Base-by-base conservation (phyloP, 1,140 invertebrate species). In the Vollenhovia emeryi region DNA sequence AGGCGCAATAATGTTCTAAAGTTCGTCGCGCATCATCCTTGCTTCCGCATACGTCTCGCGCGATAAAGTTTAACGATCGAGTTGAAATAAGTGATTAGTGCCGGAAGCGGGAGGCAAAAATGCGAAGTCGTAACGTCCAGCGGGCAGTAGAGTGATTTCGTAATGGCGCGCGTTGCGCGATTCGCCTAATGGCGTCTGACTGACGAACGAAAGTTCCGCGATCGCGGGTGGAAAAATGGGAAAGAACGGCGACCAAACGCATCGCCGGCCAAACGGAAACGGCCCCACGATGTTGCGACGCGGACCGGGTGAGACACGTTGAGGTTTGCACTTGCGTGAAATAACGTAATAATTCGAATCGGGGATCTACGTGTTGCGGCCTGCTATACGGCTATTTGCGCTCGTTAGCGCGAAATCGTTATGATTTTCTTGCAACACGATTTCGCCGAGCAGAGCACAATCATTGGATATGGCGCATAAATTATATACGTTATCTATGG, bases 21-120 rank as follows among this genome's bases (percentile, higher is more conserved):
- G 36, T 36, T 74, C n/a, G 45, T 21, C 21, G 33, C 11, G n/a
- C 21, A 15, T 43, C 55, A 43, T 27, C 3, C 18, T 21, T 21
- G 57, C 57, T 76, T 76, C 55, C 36, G 24, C 13, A 30, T 43
- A 27, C 40, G 11, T 18, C 4, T 40, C 24, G 36, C 24, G 48
- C 50, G 78, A 82, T 82, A 71, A 80, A 50, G 18, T 71, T 71
- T 57, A n/a, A 30, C 1, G 48, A 79, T 68, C 18, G 18, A 71
- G 55, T 57, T 82, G 2, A 21, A 52, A 68, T 52, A 45, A 71
- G 33, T 24, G 18, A 79, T 66, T 64, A n/a, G 68, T 79, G 75
- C 78, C 66, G 78, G 78, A 82, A 82, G 64, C 43, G 21, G 33
- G 3, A 59, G 18, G 11, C 18, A 73, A 82, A 80, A 71, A 80